Evolutionary conservation across 2,797 vertebrate genomes (phyloP).

Genomic region (Acrocephalus scirpaceus): DNA sequence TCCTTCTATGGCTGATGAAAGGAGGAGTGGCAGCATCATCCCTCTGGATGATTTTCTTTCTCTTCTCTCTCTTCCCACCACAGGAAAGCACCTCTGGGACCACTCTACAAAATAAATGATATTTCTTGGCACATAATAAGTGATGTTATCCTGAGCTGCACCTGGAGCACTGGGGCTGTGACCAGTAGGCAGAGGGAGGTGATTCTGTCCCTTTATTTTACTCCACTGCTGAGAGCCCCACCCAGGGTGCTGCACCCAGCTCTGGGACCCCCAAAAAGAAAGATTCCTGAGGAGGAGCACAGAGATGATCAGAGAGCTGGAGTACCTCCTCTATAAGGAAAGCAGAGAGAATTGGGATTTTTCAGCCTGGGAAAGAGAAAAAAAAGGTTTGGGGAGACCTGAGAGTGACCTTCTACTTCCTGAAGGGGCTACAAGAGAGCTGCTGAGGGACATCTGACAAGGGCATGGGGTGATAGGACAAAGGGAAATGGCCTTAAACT

Average conservation of each 20-base stretch:
- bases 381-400: background rate
- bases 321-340: background rate
- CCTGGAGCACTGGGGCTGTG: background rate
- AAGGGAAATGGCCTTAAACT: background rate
- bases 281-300: background rate
- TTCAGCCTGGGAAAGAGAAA: background rate
- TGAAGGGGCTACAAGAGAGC: background rate
- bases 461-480: background rate
- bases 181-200: accelerated
- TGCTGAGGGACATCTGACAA: background rate
- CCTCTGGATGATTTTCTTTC: background rate
- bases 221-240: background rate
- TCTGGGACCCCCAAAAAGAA: background rate
- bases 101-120: background rate
- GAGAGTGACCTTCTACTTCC: background rate
- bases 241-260: background rate
- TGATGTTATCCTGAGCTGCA: background rate
- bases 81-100: background rate
- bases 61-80: background rate
- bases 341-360: background rate
- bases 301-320: too few species aligned
- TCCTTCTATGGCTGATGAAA: background rate
- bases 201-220: background rate
- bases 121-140: background rate
- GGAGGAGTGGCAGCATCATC: background rate